A percentile compares a stretch with the other conserved stretches of the same genome.
phyloP scores from a whole-genome alignment of 2,113 vertebrate species.

The Leptodactylus fuscus region DNA sequence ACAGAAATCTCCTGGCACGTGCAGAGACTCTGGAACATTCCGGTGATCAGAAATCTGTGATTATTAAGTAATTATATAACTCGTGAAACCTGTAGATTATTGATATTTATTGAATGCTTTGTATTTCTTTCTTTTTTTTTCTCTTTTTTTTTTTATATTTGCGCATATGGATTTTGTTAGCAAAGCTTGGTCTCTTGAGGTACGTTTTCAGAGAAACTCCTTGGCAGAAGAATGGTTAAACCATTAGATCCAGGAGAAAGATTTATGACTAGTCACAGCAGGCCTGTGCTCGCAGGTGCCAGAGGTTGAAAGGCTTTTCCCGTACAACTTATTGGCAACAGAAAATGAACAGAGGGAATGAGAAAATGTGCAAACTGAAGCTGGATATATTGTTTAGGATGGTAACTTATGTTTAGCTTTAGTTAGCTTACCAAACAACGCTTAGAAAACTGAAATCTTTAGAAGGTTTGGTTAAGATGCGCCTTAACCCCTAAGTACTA shows the following conservation, averaged over 20 bases:
- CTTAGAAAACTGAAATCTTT: neutral
- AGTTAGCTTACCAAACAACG: neutral
- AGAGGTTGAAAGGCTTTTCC: conserved; percentile 16
- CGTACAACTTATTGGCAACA: conserved; percentile 2
- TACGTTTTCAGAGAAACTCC: neutral
- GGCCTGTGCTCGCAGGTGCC: neutral
- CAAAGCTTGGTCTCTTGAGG: conserved; percentile 4
- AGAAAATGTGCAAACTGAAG: neutral
- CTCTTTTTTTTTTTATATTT: neutral
- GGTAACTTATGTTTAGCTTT: neutral
- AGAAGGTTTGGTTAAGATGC: neutral
- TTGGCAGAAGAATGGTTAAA: conserved; percentile 10
- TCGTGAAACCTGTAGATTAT: neutral
- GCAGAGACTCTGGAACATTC: no score
- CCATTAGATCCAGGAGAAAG: conserved; percentile 4
- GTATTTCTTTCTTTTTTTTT: neutral
- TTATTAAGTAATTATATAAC: no score
- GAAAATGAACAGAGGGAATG: neutral
- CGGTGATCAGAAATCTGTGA: no score
- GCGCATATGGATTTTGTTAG: conserved; percentile 6
- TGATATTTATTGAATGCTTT: neutral
- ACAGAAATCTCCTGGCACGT: no score
- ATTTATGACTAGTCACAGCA: conserved; percentile 14
- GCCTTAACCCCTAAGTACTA: no score
- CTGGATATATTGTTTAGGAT: neutral